phyloP scores from a whole-genome alignment of 1,140 invertebrate genomes.

The Triops cancriformis region DNA sequence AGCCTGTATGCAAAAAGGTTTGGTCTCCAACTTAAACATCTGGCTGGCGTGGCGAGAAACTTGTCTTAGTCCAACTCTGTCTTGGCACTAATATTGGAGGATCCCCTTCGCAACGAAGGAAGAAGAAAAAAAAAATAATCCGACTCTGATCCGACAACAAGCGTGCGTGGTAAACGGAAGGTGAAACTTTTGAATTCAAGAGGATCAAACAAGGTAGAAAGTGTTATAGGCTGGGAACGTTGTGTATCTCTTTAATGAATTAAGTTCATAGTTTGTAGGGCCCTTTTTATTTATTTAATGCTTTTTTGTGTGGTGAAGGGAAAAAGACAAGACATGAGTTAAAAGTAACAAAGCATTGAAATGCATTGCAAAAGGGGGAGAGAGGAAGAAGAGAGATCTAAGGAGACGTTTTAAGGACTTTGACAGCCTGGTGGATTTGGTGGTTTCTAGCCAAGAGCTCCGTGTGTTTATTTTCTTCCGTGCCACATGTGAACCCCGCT shows the following conservation, averaged over 20 bases:
- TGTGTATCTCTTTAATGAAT: not conserved
- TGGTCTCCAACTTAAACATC: not conserved
- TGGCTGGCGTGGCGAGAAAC: constrained; percentile 11
- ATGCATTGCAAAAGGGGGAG: not conserved
- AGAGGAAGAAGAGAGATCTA: not conserved
- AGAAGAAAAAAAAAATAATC: not conserved
- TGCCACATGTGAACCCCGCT: constrained; percentile 12
- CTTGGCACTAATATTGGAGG: constrained; percentile 4
- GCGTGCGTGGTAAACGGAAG: not conserved
- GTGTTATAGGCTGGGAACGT: not conserved
- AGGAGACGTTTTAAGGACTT: constrained; percentile 13
- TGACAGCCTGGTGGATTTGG: constrained; percentile 12
- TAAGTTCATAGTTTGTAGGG: not conserved
- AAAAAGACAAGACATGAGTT: not conserved
- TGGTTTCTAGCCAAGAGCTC: constrained; percentile 5
- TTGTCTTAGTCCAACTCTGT: not conserved
- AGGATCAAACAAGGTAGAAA: not conserved
- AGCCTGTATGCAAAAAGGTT: constrained; percentile 6
- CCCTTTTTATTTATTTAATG: not conserved
- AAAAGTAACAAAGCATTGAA: not conserved
- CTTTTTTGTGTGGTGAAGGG: not conserved
- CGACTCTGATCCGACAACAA: not conserved
- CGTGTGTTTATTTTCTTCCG: constrained; percentile 10
- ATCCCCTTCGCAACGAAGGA: not conserved
- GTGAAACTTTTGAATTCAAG: not conserved